Evolutionary conservation across 2,888 invertebrate genomes (phyloP), one percentile per base, ranked within the genome.

Genomic region (Andrena hattorfiana): DNA sequence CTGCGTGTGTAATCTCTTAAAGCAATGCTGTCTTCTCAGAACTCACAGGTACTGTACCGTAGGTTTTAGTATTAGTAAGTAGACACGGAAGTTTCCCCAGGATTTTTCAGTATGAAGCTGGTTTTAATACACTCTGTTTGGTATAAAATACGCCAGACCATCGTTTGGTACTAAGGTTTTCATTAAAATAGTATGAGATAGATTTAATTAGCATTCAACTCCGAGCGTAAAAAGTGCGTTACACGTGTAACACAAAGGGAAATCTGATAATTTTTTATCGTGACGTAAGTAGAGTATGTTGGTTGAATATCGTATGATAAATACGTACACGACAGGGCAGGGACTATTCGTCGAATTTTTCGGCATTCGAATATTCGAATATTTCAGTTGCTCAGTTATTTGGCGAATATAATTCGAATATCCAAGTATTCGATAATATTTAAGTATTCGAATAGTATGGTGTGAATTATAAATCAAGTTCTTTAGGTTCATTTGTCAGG

Each of bases 1-100:
- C 90, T 20, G 81, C 87, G 30, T 93, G 93, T 83, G 76, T 89
- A 63, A 82, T 93, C 42, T 92, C 92, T 32, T 93, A 92, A 73
- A 72, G 26, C 56, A 73, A 66, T 70, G 6, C 8, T 48, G 26
- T 62, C 49, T 72, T 64, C 49, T 77, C n/a, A 32, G 54, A 20
- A 71, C 2, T 54, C 48, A 66, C 13, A 60, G 42, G 26, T 62
- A 49, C 8, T 42, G n/a, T 30, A 48, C 42, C 32, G 66, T 23
- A 81, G 64, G 59, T 35, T 69, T 10, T 77, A 56, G 10, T 23
- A 42, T 60, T 42, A 59, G 30, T 77, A 77, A 72, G 32, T 78
- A 83, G 48, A n/a, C 54, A 67, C 10, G 51, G 59, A 66, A 54
- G 8, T 51, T 74, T 69, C 35, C 42, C 2, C 60, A 62, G 16